Evolutionary conservation across 2,888 invertebrate genomes (phyloP).

Genomic region (Odontomyia ornata): DNA sequence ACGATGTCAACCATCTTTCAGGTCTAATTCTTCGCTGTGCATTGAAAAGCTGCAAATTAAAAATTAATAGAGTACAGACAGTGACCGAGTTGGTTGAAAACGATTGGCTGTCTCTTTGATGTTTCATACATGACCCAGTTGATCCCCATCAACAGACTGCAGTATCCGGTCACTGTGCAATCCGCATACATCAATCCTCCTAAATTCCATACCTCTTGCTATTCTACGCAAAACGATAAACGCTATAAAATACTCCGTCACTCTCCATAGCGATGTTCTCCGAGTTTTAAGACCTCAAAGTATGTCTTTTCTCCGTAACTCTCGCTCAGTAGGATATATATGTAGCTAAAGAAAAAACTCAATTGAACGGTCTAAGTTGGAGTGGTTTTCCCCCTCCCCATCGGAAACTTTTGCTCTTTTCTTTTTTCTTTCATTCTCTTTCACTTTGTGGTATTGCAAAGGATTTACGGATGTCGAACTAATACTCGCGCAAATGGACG

Average conservation of each 20-base stretch:
- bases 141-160: neutral
- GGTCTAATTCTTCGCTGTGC: neutral
- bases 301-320: no score
- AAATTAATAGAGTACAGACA: conserved; percentile 27
- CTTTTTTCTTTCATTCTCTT: no score
- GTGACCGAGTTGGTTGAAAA: conserved; percentile 22
- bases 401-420: no score
- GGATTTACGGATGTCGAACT: neutral
- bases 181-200: neutral
- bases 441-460: no score
- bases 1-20: no score
- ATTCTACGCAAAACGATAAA: neutral
- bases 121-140: neutral
- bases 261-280: no score
- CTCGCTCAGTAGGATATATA: no score
- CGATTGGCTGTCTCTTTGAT: neutral
- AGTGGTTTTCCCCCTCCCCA: no score
- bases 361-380: no score
- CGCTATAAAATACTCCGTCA: no score
- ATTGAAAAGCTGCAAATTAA: conserved; percentile 8
- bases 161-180: neutral
- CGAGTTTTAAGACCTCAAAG: no score
- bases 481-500: neutral
- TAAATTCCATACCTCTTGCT: neutral
- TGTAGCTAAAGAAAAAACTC: no score